phyloP scores from a whole-genome alignment of 1,140 invertebrate genomes.

The Pygmarrhopalites habei region DNA sequence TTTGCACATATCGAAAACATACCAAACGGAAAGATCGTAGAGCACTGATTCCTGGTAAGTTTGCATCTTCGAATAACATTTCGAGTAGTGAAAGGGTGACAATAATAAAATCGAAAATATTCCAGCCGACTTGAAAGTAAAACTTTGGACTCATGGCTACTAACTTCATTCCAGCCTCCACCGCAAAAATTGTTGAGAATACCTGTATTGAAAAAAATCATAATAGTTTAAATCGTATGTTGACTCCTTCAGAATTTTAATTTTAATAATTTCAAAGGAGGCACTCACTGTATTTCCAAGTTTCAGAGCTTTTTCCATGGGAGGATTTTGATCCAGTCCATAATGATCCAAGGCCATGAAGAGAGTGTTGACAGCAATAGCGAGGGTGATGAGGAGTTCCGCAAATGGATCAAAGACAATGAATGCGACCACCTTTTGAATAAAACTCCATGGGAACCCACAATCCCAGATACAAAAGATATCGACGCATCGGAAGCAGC shows the following conservation, averaged over 20 bases:
- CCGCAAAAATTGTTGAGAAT: constrained; percentile 94
- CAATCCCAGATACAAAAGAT: constrained; percentile 96
- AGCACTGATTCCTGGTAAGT: constrained; percentile 59
- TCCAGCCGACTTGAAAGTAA: constrained; percentile 99
- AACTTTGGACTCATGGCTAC: constrained; percentile 93
- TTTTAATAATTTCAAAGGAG: neutral
- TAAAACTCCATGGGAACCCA: constrained; percentile 79
- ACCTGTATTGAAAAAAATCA: constrained; percentile 60
- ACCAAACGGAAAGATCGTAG: constrained; percentile 95
- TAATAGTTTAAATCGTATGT: neutral
- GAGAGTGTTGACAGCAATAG: constrained; percentile 94
- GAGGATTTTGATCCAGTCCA: constrained; percentile 40
- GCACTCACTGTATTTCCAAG: constrained; percentile 42
- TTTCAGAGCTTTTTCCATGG: constrained; percentile 44
- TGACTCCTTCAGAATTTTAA: neutral
- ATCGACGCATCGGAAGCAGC: constrained; percentile 70
- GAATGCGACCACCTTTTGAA: constrained; percentile 81
- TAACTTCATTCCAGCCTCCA: constrained; percentile 91
- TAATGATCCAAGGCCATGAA: constrained; percentile 98
- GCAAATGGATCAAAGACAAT: constrained; percentile 97
- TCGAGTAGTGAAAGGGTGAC: constrained; percentile 91
- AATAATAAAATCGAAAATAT: constrained; percentile 98
- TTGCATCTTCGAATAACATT: constrained; percentile 82
- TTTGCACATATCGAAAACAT: constrained; percentile 45
- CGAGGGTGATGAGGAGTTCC: constrained; percentile 94